Evolutionary conservation across 2,113 vertebrate genomes (phyloP), one percentile per base, ranked within the genome.

Genomic region (Baryphthengus martii): DNA sequence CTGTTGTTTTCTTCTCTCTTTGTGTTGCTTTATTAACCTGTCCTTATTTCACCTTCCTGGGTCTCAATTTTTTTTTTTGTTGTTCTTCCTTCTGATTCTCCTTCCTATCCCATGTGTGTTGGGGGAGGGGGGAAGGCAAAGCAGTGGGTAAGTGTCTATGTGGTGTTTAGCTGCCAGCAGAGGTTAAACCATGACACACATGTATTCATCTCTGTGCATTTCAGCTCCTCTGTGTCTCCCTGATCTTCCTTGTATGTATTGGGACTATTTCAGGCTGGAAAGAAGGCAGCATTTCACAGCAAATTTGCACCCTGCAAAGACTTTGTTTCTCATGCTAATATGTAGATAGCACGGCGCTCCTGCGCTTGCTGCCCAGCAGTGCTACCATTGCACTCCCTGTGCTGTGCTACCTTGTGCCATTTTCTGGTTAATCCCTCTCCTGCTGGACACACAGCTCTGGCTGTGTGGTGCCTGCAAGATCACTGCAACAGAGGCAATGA

Each of bases 291-390:
- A 66, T 58, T 68, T 56, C 66, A n/a, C 68, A 94, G n/a, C 45
- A 35, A 71, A 12, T 92, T 70, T 91, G 20, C 59, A 79, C 37
- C 80, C 45, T 61, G 26, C 10, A 26, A 50, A 84, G n/a, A 7
- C 21, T 31, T 49, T 1, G 45, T 79, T 94, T 81, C 83, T 78
- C 37, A 0, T 21, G 58, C 19, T 40, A 4, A 26, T 5, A 2
- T 4, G 1, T 17, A n/a, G n/a, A n/a, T n/a, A 11, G 19, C 37
- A 58, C 11, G 8, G 5, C 0, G 1, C 17, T 87, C 23, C 73
- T 85, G 20, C 11, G 5, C 8, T 9, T 25, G 55, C 76, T 16
- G 29, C 15, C 7, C 28, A 49, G 44, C 67, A 10, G 21, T 15
- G 70, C 52, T 37, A 11, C 40, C 10, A 1, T 0, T 6, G 35